phyloP scores from a whole-genome alignment of 2,113 vertebrate genomes.

The Bucco capensis region DNA sequence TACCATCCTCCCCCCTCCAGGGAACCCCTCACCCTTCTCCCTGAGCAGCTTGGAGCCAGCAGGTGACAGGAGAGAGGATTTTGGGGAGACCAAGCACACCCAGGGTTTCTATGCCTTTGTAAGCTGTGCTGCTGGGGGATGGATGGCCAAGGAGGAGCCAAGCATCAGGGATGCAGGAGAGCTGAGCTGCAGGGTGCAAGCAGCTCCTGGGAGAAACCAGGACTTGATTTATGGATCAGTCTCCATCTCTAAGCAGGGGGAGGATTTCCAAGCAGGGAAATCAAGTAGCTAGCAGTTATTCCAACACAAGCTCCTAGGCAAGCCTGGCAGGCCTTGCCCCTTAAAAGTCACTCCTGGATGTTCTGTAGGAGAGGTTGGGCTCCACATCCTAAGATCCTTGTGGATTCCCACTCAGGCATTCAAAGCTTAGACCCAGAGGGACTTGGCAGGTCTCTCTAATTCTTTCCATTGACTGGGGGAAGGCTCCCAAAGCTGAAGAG shows the following conservation, averaged over 20 bases:
- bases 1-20: background rate
- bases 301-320: background rate
- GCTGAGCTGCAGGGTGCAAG: background rate
- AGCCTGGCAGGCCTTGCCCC: background rate
- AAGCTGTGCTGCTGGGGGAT: background rate
- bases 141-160: background rate
- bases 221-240: background rate
- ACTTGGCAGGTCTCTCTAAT: background rate
- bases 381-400: background rate
- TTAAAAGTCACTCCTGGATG: background rate
- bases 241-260: background rate
- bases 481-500: background rate
- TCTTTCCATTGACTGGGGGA: background rate
- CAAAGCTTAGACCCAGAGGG: background rate
- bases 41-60: background rate
- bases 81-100: background rate
- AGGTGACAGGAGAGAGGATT: background rate
- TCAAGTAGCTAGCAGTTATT: background rate
- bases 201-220: background rate
- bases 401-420: background rate
- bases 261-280: background rate
- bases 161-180: background rate
- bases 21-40: background rate
- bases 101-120: background rate
- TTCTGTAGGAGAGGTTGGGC: background rate